Evolutionary conservation across 1,140 invertebrate species (phyloP), one percentile per base, ranked within the genome.

Genomic region (Drosophila repletoides): DNA sequence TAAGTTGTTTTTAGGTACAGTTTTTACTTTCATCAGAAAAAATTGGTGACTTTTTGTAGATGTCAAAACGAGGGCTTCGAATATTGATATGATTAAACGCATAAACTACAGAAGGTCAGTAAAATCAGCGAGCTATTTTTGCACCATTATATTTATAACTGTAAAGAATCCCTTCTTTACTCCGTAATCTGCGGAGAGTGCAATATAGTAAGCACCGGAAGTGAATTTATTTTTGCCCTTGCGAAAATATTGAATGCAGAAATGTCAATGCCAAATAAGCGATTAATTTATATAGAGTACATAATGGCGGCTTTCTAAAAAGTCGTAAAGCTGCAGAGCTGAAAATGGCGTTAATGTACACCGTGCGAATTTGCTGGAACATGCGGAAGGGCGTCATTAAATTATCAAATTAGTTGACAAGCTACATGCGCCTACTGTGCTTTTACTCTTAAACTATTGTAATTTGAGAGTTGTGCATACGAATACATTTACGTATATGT

Each of bases 381-480:
- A 81, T 31, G 68, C 79, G 79, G 79, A 83, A 84, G 70, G 72
- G 49, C 53, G 49, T 71, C 58, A 72, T 79, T 74, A 74, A 77
- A 84, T 84, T 67, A 74, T 58, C 56, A 26, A 48, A 61, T 61
- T 48, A 38, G 59, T 55, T 69, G 21, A 21, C 21, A 29, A 36
- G 7, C 31, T 34, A 17, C 28, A 51, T 22, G 24, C 33, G 26
- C 34, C 19, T 26, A 21, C 9, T 19, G 48, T 38, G 6, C 43
- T 59, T 31, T 48, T 36, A 28, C 43, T 61, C 65, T 65, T 66
- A 14, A 63, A 55, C 29, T 55, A 49, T 49, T 69, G 69, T 81
- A 73, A 81, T 69, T 38, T 69, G 49, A 81, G 59, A 52, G 48
- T 66, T 48, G 45, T 60, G 56, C 22, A 51, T 41, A 52, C 26